phyloP scores from a whole-genome alignment of 1,140 invertebrate genomes.

The Belonocnema kinseyi region DNA sequence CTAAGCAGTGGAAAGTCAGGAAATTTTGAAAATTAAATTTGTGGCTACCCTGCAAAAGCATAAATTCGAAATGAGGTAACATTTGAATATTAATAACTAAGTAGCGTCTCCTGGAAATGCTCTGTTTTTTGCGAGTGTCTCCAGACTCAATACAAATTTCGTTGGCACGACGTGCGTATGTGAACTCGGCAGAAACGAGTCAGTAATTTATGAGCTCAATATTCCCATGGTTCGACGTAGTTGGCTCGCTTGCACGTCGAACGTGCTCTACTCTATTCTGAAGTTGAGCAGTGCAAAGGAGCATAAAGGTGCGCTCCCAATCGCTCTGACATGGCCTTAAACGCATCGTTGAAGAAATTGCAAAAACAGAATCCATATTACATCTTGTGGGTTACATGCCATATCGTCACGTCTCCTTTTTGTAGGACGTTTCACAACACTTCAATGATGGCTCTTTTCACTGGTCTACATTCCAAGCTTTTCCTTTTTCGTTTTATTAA shows the following conservation, averaged over 20 bases:
- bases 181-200: constrained; percentile 26
- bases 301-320: constrained; percentile 23
- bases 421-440: constrained; percentile 8
- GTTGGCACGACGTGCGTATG: constrained; percentile 19
- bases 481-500: background rate
- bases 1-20: too few species aligned
- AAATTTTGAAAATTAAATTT: too few species aligned
- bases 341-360: constrained; percentile 14
- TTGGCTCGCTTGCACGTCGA: background rate
- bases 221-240: constrained; percentile 15
- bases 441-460: background rate
- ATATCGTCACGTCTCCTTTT: constrained; percentile 8
- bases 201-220: constrained; percentile 30
- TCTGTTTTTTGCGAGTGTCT: constrained; percentile 21
- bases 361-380: constrained; percentile 1
- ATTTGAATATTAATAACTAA: constrained; percentile 25
- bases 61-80: constrained; percentile 6
- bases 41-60: background rate
- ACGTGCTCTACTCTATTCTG: constrained; percentile 14
- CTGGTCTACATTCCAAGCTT: background rate
- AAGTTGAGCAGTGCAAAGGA: constrained; percentile 17
- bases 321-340: constrained; percentile 27
- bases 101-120: background rate
- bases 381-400: constrained; percentile 18
- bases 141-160: constrained; percentile 17